phyloP scores from a whole-genome alignment of 1,140 invertebrate genomes.

The Neodiprion pinetum region DNA sequence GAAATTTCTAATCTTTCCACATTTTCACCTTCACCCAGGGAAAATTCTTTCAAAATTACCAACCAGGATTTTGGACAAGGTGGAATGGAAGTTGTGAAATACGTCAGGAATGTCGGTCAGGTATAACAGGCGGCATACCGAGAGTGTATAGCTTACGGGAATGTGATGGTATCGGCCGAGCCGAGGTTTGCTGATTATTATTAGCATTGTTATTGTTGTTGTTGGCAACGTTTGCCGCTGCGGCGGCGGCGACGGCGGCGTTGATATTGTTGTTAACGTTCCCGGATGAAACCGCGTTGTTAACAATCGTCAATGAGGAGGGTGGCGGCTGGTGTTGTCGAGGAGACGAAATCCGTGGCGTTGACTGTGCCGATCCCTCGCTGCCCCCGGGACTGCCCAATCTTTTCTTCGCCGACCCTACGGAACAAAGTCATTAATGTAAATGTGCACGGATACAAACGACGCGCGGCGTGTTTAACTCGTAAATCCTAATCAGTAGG shows the following conservation, averaged over 20 bases:
- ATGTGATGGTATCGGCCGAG: constrained; percentile 1
- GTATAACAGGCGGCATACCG: background rate
- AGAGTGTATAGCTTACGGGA: background rate
- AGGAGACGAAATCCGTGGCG: constrained; percentile 2
- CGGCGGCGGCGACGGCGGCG: background rate
- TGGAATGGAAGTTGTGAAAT: too few relatives aligned
- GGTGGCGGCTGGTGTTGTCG: constrained; percentile 11
- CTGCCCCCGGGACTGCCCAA: constrained; percentile 12
- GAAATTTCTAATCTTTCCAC: too few relatives aligned
- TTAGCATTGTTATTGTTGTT: constrained; percentile 10
- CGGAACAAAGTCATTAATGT: background rate
- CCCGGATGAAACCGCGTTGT: background rate
- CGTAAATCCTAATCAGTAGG: too few relatives aligned
- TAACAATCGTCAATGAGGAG: constrained; percentile 5
- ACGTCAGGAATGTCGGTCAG: background rate
- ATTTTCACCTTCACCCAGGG: too few relatives aligned
- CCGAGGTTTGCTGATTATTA: background rate
- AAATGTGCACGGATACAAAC: background rate
- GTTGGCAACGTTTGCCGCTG: constrained; percentile 2
- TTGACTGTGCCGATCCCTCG: constrained; percentile 13
- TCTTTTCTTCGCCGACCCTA: constrained; percentile 11
- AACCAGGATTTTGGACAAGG: too few relatives aligned
- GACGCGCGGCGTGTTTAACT: too few relatives aligned
- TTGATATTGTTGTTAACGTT: background rate
- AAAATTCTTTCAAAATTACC: too few relatives aligned